Base-by-base conservation (phyloP, 2,888 invertebrate species). In the Psylliodes chrysocephalus region DNA sequence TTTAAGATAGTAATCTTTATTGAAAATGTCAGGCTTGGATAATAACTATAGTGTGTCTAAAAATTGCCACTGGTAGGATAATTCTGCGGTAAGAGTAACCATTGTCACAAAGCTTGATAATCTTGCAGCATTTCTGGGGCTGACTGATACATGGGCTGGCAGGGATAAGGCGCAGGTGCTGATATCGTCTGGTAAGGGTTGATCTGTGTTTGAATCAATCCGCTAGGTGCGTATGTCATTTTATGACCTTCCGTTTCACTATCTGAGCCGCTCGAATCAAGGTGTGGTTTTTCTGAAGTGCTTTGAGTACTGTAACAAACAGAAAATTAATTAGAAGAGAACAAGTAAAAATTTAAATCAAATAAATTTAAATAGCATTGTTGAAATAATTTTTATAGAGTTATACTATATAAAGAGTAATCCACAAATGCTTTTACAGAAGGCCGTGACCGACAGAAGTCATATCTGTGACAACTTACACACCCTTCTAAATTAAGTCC, bases 21-120 rank as follows among this genome's bases (percentile, higher is more conserved):
- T 40, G 40, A 40, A 40, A 15, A n/a, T 40, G 7, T 40, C 40
- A 40, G 40, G 40, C 40, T 40, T 40, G 14, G 14, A 40, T 40
- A 22, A 46, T 46, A 46, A 46, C 46, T 46, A 46, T 5, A 14
- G 55, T 46, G 42, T 57, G 33, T 57, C 54, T 67, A 69, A 61
- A 67, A 59, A 49, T 65, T 63, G 49, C 66, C 63, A 60, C 60
- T 54, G 53, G 60, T 44, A 35, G 63, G 28, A 38, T 60, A 52
- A 52, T 66, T 67, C 66, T 73, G 74, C 22, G 73, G 76, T 18
- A 64, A 66, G 30, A 74, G 71, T 63, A 83, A 76, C 83, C 82
- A 83, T 71, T 83, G 83, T 83, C 83, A 83, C 83, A 83, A 83
- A 10, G 82, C 79, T 73, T 83, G 83, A 62, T 83, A 83, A 68